Percentiles rank a stretch among this genome's conserved stretches.
phyloP scores from a whole-genome alignment of 2,797 vertebrate species.

The Chaetophractus vellerosus region DNA sequence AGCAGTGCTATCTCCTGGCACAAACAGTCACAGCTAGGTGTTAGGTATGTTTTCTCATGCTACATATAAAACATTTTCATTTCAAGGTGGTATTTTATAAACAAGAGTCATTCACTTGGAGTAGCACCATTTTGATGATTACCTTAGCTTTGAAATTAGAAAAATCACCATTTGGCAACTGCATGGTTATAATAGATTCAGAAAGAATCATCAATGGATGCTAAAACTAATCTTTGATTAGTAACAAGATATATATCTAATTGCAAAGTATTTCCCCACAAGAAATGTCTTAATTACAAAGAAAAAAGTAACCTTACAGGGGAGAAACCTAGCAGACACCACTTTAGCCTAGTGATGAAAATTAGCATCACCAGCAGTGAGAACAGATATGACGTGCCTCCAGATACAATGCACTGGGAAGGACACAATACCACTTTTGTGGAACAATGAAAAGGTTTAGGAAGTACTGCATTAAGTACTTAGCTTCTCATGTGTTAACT shows the following conservation, averaged over 20 bases:
- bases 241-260: not conserved
- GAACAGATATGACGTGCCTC: not conserved
- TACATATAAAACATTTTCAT: conserved; percentile 50
- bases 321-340: not conserved
- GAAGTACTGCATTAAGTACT: not conserved
- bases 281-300: not conserved
- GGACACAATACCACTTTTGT: no score
- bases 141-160: conserved; percentile 28
- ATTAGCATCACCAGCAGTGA: not conserved
- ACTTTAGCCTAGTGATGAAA: not conserved
- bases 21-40: not conserved
- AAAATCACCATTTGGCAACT: conserved; percentile 28
- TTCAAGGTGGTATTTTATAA: conserved; percentile 28
- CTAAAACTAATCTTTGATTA: conserved; percentile 26
- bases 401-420: not conserved
- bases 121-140: not conserved
- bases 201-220: not conserved
- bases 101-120: not conserved
- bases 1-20: not conserved
- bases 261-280: not conserved
- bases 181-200: not conserved
- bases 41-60: conserved; percentile 6
- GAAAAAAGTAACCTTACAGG: not conserved
- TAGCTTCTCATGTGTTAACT: not conserved
- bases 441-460: not conserved